A percentile compares a stretch with the other conserved stretches of the same genome.
Conservation (phyloP, 2,888 invertebrate species). For the Julus scanicus region DNA sequence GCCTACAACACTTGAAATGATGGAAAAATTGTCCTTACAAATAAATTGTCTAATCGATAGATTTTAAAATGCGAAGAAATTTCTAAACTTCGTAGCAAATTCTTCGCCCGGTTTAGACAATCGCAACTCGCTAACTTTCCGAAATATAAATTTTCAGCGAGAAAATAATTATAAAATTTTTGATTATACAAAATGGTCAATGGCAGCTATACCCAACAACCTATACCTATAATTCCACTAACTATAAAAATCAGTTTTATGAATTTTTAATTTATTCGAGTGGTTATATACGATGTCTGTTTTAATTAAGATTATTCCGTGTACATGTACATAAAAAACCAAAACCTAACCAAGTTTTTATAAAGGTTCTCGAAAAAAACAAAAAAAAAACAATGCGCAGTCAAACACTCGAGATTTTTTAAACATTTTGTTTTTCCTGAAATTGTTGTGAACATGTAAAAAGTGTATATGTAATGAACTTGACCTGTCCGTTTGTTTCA, state of each 20-base stretch:
- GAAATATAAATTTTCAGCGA: background rate
- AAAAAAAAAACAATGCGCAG: too few relatives aligned
- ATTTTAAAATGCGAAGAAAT: too few relatives aligned
- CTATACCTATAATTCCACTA: constrained; percentile 39
- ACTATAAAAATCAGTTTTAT: constrained; percentile 5
- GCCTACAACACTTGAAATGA: background rate
- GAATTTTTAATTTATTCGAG: background rate
- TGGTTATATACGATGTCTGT: background rate
- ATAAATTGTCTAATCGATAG: too few relatives aligned
- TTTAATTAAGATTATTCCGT: background rate
- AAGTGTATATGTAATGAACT: background rate
- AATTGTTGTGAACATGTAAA: background rate
- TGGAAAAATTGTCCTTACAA: background rate
- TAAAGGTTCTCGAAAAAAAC: background rate
- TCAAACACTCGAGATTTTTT: background rate
- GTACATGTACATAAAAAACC: constrained; percentile 31
- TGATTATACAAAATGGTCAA: constrained; percentile 30
- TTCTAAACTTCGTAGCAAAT: too few relatives aligned
- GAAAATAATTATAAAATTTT: background rate
- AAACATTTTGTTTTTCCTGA: background rate
- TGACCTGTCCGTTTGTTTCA: background rate
- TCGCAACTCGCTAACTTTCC: background rate
- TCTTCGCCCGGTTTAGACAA: too few relatives aligned
- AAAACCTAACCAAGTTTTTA: background rate
- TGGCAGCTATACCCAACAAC: constrained; percentile 38